These are phyloP conservation scores for Aegotheles bennettii DNA, from an alignment of 2,113 vertebrate genomes.

Conservation along the genomic window DNA sequence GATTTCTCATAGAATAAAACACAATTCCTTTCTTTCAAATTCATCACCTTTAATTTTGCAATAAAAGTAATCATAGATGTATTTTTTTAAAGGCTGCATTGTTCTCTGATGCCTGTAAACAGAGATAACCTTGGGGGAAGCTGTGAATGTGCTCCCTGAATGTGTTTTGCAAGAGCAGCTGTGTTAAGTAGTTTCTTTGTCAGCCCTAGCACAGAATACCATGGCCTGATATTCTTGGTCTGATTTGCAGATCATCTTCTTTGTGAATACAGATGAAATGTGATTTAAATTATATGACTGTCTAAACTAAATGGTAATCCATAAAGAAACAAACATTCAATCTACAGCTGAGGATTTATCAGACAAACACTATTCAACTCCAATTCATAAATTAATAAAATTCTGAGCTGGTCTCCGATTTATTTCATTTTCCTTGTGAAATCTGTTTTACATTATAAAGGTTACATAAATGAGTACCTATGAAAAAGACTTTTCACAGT, in stretches of 20 bases:
- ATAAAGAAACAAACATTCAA: constrained; percentile 30
- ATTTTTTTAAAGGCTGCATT: neutral
- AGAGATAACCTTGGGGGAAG: constrained; percentile 51
- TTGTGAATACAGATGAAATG: neutral
- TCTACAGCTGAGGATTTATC: neutral
- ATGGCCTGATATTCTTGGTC: neutral
- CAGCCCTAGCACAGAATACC: neutral
- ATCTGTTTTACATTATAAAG: neutral
- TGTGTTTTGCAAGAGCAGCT: neutral
- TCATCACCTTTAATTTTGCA: constrained; percentile 14
- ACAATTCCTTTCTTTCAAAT: neutral
- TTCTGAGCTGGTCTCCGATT: neutral
- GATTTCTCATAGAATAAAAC: neutral
- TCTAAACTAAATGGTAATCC: neutral
- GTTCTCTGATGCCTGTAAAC: constrained; percentile 18
- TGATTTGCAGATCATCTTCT: neutral
- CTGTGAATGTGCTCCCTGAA: neutral
- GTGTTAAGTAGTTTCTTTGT: constrained; percentile 3
- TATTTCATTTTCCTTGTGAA: neutral
- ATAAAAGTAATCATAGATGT: neutral
- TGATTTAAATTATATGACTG: neutral
- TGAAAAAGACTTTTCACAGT: neutral
- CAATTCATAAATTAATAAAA: neutral
- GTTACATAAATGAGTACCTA: neutral
- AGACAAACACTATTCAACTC: neutral